Conservation (phyloP, 2,113 vertebrate genomes). For the Alectura lathami region DNA sequence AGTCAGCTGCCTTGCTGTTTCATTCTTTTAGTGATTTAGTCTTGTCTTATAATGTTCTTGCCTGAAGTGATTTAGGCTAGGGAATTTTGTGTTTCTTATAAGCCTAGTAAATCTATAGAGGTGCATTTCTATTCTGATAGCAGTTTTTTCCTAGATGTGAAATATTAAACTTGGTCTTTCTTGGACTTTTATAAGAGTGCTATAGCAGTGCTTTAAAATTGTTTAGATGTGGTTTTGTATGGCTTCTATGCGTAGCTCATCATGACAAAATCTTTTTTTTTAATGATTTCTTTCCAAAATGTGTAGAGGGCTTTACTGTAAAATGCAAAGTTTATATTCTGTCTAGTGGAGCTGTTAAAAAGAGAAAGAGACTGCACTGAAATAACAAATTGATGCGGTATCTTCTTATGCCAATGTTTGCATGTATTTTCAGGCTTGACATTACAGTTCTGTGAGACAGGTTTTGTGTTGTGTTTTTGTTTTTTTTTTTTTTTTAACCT, state of each 20-base stretch:
- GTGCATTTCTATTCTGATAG: constrained; percentile 27
- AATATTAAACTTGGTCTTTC: constrained; percentile 15
- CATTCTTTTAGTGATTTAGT: constrained; percentile 35
- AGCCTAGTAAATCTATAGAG: constrained; percentile 42
- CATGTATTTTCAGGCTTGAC: constrained; percentile 48
- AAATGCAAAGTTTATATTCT: constrained; percentile 35
- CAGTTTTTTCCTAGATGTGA: not conserved
- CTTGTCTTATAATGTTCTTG: constrained; percentile 46
- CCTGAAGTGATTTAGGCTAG: constrained; percentile 38
- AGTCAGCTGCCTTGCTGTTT: constrained; percentile 42
- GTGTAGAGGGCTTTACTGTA: not conserved
- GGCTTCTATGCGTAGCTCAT: not conserved
- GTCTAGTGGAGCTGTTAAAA: constrained; percentile 47
- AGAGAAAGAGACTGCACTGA: constrained; percentile 19
- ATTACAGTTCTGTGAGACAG: constrained; percentile 41
- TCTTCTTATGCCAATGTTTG: constrained; percentile 43
- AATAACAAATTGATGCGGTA: constrained; percentile 32
- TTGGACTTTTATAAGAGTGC: not conserved
- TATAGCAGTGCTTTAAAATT: not conserved
- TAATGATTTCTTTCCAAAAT: constrained; percentile 3
- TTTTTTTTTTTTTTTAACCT: not conserved
- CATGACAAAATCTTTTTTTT: not conserved
- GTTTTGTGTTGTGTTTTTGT: not conserved
- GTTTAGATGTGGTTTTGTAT: not conserved
- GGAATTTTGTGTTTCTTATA: constrained; percentile 41